A percentile compares a stretch with the other conserved stretches of the same genome.
These are phyloP conservation scores for Xerus inauris DNA, from an alignment of 2,113 vertebrate species.

Conservation along the genomic window DNA sequence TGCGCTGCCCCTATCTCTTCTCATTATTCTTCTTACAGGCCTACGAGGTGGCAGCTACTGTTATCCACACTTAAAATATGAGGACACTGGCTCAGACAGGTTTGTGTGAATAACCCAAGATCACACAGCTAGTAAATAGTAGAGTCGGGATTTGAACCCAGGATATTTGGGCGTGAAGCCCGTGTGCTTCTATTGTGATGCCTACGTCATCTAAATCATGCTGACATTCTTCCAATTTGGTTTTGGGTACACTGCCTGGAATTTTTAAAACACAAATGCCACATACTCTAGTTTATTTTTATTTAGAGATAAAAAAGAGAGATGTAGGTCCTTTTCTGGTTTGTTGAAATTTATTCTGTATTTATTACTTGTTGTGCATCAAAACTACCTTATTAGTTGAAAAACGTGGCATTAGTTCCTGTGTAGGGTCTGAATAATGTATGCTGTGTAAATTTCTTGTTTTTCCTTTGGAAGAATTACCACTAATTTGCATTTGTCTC, in stretches of 20 bases:
- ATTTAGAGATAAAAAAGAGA: conserved; percentile 47
- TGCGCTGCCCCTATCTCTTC: background rate
- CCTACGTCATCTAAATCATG: background rate
- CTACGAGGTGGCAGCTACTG: background rate
- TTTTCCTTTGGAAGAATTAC: conserved; percentile 51
- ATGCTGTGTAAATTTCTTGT: background rate
- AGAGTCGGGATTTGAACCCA: background rate
- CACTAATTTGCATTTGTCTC: conserved; percentile 46
- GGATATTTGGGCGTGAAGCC: background rate
- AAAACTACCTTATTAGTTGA: conserved; percentile 17
- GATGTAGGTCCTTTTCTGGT: conserved; percentile 36
- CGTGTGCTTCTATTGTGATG: background rate
- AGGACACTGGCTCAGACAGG: background rate
- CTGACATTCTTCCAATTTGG: background rate
- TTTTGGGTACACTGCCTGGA: conserved; percentile 37
- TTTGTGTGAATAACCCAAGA: background rate
- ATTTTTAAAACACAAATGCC: conserved; percentile 31
- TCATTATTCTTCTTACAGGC: background rate
- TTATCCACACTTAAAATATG: background rate
- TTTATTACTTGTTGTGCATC: background rate
- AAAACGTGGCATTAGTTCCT: conserved; percentile 28
- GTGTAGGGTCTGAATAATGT: background rate
- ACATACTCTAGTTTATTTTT: conserved; percentile 58
- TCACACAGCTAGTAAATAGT: background rate
- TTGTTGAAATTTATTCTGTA: conserved; percentile 49